phyloP scores from a whole-genome alignment of 2,113 vertebrate species.

The Excalfactoria chinensis region DNA sequence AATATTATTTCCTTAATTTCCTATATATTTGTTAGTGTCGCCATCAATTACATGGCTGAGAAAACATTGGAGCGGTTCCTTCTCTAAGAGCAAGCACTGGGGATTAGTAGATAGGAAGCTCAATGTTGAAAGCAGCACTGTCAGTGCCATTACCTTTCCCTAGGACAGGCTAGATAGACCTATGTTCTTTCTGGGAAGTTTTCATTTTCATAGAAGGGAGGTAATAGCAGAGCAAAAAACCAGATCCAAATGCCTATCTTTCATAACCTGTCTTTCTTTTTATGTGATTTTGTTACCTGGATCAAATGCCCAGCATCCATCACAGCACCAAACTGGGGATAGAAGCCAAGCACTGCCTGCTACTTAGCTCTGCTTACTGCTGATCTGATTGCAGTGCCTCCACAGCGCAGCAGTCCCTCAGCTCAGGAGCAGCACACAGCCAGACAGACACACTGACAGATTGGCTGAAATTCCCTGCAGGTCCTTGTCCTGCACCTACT shows the following conservation, averaged over 20 bases:
- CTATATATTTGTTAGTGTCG: constrained; percentile 1
- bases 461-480: not conserved
- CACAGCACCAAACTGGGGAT: not conserved
- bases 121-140: constrained; percentile 26
- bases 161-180: not conserved
- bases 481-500: not conserved
- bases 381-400: not conserved
- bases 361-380: not conserved
- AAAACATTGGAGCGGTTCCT: constrained; percentile 19
- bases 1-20: not conserved
- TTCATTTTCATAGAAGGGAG: not conserved
- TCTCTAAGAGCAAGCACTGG: not conserved
- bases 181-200: not conserved
- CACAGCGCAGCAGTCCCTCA: fast-evolving
- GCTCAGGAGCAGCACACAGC: not conserved
- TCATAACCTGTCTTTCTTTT: not conserved
- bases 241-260: not conserved
- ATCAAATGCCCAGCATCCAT: not conserved
- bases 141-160: constrained; percentile 27
- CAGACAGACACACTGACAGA: not conserved
- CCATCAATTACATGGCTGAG: not conserved
- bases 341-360: not conserved
- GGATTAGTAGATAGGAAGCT: constrained; percentile 8
- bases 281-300: not conserved
- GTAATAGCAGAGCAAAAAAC: not conserved